Percentiles rank a stretch among this genome's conserved stretches.
Conservation (phyloP, 2,888 invertebrate genomes). For the Plagiodera versicolora region DNA sequence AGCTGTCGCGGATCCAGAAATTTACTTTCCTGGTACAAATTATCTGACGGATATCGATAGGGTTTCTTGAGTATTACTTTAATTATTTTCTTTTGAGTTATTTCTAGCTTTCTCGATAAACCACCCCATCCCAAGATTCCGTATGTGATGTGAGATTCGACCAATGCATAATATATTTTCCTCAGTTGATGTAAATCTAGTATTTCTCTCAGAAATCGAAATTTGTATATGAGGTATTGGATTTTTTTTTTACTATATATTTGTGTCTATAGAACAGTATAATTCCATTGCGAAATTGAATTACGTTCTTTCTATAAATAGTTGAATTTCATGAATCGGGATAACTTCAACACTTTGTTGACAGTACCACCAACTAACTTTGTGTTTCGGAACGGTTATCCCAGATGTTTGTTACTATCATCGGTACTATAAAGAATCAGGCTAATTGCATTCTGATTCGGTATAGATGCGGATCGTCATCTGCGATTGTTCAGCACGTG, state of each 20-base stretch:
- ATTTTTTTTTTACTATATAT: no score
- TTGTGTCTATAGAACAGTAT: no score
- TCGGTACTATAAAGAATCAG: conserved; percentile 6
- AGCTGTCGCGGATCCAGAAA: not conserved
- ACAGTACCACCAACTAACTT: not conserved
- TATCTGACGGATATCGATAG: not conserved
- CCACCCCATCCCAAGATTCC: not conserved
- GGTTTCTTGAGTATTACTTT: not conserved
- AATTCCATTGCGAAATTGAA: no score
- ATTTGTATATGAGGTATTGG: not conserved
- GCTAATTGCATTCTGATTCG: conserved; percentile 24
- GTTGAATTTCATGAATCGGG: no score
- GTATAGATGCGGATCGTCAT: conserved; percentile 24
- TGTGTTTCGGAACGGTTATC: not conserved
- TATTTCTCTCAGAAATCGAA: not conserved
- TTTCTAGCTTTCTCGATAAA: not conserved
- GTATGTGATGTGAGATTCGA: no score
- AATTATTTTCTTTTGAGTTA: not conserved
- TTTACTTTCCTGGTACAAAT: no score
- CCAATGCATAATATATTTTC: no score
- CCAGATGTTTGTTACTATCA: conserved; percentile 5
- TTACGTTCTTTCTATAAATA: no score
- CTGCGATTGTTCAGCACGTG: conserved; percentile 34
- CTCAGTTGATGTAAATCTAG: not conserved
- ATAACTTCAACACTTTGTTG: no score